phyloP scores from a whole-genome alignment of 2,113 vertebrate genomes.

The Gymnocephalus cernua region DNA sequence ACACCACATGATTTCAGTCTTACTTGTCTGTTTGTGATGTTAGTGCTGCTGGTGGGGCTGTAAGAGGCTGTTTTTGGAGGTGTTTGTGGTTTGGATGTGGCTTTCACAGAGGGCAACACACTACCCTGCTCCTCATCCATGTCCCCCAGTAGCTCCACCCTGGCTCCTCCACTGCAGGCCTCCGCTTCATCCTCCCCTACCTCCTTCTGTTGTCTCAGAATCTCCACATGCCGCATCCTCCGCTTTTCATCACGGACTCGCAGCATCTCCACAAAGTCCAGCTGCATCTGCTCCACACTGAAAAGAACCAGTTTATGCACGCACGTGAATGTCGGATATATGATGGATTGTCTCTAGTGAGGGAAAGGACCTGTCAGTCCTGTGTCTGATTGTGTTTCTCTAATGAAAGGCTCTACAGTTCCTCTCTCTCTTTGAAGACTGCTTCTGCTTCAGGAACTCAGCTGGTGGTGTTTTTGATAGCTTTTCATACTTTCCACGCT shows the following conservation, averaged over 20 bases:
- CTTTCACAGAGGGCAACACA: background rate
- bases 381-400: conserved; percentile 54
- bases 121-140: conserved; percentile 35
- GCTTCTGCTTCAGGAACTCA: conserved; percentile 31
- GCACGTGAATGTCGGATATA: background rate
- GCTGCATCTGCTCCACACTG: conserved; percentile 72
- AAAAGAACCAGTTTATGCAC: background rate
- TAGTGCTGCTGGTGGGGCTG: background rate
- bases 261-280: conserved; percentile 81
- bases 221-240: conserved; percentile 78
- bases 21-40: conserved; percentile 52
- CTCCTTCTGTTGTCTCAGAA: conserved; percentile 74
- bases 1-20: background rate
- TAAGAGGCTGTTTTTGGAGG: conserved; percentile 6
- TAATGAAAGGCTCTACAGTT: conserved; percentile 43
- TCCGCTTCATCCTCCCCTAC: conserved; percentile 50
- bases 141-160: conserved; percentile 70
- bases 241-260: conserved; percentile 80
- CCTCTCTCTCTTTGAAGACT: conserved; percentile 56
- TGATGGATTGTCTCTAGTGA: conserved; percentile 10
- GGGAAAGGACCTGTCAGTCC: background rate
- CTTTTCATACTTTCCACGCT: conserved; percentile 24
- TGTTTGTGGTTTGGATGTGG: conserved; percentile 39
- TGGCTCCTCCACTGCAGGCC: conserved; percentile 3
- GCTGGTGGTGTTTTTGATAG: conserved; percentile 41